Evolutionary conservation across 2,797 vertebrate genomes (phyloP), one percentile per base, ranked within the genome.

Genomic region (Sebastes miniatus): DNA sequence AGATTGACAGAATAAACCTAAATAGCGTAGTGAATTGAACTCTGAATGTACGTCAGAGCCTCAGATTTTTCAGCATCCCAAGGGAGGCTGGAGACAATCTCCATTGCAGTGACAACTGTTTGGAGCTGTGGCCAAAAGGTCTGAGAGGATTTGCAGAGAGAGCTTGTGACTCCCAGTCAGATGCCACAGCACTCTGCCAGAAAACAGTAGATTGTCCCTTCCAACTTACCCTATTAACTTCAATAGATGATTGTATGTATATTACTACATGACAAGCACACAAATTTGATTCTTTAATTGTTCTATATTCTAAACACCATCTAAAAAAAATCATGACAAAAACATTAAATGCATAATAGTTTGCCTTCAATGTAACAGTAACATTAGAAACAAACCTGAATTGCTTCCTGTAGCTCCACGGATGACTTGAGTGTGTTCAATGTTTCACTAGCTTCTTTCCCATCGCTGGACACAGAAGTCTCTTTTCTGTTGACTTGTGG

Each of bases 351-450:
- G 3, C 5, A 59, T n/a, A 56, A 22, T 22, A 63, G 29, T 66
- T 64, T 59, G 3, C 43, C 9, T 69, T 62, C 3, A 34, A 32
- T 10, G 27, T 31, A 54, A 73, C n/a, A 69, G 16, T 16, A 77
- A 69, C 2, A 76, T 54, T 22, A 81, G 8, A 86, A 56, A 1
- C 76, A 77, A 79, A 92, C 88, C 83, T 88, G 64, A 59, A 69
- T 84, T 69, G 16, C 22, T 18, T 86, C 81, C 18, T 65, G 65
- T 31, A 10, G 34, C 64, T 36, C 80, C 29, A n/a, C 3, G 1
- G 75, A 36, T 66, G 77, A 63, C 58, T 81, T 57, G 6, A 69
- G 3, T 20, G 29, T 13, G 27, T 75, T 74, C 43, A 82, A 3
- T 67, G 34, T 68, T 62, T 89, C 72, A n/a, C 20, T 64, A 27